phyloP scores from a whole-genome alignment of 2,888 invertebrate genomes.

The Drymonia ruficornis region DNA sequence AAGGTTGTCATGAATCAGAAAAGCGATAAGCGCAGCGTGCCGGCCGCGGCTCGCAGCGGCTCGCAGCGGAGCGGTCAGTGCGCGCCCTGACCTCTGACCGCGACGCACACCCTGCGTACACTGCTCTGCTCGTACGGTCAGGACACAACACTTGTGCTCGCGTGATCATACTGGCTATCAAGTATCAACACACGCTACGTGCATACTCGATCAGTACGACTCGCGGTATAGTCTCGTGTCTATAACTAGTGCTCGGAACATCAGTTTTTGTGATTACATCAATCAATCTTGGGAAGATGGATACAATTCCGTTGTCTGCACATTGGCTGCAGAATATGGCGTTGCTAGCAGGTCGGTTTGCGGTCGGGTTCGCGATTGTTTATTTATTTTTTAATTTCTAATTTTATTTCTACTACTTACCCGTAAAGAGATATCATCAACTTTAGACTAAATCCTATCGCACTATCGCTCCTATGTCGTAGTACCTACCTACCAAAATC shows the following conservation, averaged over 20 bases:
- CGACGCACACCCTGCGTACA: constrained; percentile 32
- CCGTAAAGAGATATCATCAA: too few relatives aligned
- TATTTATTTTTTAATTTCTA: background rate
- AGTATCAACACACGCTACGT: background rate
- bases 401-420: background rate
- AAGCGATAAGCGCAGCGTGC: constrained; percentile 49
- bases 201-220: constrained; percentile 7
- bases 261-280: background rate
- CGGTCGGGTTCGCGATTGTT: constrained; percentile 3
- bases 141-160: constrained; percentile 5
- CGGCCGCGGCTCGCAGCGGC: constrained; percentile 29
- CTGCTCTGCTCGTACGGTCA: background rate
- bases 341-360: constrained; percentile 55
- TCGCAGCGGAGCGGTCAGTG: constrained; percentile 47
- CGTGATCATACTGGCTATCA: background rate
- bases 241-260: constrained; percentile 7
- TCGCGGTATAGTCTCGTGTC: constrained; percentile 12
- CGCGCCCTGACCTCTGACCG: constrained; percentile 73
- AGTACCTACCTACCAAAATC: too few relatives aligned
- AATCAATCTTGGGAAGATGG: constrained; percentile 44
- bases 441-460: too few relatives aligned
- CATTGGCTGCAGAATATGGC: constrained; percentile 66
- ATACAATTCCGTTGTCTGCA: constrained; percentile 48
- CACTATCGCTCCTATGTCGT: too few relatives aligned
- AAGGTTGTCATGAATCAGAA: constrained; percentile 56